phyloP scores from a whole-genome alignment of 2,888 invertebrate species.

The Hydropsyche betteni region DNA sequence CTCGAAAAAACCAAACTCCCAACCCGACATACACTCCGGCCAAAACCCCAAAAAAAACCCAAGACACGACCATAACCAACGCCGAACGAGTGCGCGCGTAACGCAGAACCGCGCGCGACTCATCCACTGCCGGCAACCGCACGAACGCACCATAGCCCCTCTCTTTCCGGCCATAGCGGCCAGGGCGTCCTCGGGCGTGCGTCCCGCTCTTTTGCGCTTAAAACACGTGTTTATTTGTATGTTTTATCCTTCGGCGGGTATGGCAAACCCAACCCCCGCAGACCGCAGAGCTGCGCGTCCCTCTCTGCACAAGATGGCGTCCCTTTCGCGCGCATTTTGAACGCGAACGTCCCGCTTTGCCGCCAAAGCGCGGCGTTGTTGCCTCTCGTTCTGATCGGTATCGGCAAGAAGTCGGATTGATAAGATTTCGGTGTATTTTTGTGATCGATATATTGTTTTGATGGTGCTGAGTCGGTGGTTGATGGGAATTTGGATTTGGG shows the following conservation, averaged over 20 bases:
- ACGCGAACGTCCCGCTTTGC: constrained; percentile 56
- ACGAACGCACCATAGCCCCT: constrained; percentile 53
- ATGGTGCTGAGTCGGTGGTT: too few species aligned
- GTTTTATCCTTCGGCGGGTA: constrained; percentile 73
- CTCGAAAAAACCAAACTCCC: too few species aligned
- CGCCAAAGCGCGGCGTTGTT: constrained; percentile 58
- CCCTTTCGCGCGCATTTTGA: constrained; percentile 59
- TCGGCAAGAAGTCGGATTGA: too few species aligned
- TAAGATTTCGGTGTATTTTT: too few species aligned
- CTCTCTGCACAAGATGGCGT: constrained; percentile 61
- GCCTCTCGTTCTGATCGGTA: constrained; percentile 53
- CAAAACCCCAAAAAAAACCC: too few species aligned
- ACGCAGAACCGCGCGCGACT: constrained; percentile 54
- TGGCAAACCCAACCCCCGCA: constrained; percentile 72
- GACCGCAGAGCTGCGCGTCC: constrained; percentile 74
- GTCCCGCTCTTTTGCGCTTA: constrained; percentile 61
- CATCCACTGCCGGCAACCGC: constrained; percentile 61
- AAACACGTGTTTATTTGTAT: constrained; percentile 71
- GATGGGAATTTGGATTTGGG: too few species aligned
- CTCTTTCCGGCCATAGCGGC: constrained; percentile 47
- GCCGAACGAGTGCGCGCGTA: constrained; percentile 58
- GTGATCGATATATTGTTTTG: too few species aligned
- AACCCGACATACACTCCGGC: too few species aligned
- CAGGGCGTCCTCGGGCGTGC: too few species aligned
- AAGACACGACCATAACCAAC: background rate